A percentile compares a stretch with the other conserved stretches of the same genome.
Conservation (phyloP, 2,113 vertebrate species). For the Turdus rufiventris region DNA sequence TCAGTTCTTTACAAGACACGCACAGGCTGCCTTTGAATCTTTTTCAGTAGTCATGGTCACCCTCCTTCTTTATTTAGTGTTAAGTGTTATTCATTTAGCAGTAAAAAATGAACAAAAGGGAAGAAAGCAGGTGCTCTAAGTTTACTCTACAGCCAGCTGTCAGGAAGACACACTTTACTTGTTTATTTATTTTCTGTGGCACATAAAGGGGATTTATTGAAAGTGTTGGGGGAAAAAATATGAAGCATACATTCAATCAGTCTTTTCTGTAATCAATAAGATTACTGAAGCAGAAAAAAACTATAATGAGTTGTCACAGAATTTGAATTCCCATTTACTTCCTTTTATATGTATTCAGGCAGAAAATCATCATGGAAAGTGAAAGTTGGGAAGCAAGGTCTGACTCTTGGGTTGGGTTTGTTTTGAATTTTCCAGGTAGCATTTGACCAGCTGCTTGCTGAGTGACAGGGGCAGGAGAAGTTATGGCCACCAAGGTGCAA, state of each 20-base stretch:
- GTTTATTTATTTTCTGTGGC: slow-evolving; percentile 15
- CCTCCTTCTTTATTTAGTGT: slow-evolving; percentile 66
- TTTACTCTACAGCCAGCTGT: slow-evolving; percentile 69
- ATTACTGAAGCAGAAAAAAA: slow-evolving; percentile 58
- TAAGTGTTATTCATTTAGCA: slow-evolving; percentile 70
- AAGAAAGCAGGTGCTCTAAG: slow-evolving; percentile 74
- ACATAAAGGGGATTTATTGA: slow-evolving; percentile 52
- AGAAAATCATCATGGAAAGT: slow-evolving; percentile 32
- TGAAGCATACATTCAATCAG: slow-evolving; percentile 34
- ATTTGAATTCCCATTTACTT: slow-evolving; percentile 46
- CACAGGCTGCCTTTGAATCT: slow-evolving; percentile 51
- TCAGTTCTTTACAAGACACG: neutral
- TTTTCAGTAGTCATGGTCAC: slow-evolving; percentile 66
- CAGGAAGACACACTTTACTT: slow-evolving; percentile 54
- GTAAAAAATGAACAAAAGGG: slow-evolving; percentile 64
- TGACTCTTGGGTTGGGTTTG: neutral
- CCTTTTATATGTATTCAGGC: slow-evolving; percentile 51
- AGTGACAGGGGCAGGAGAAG: neutral
- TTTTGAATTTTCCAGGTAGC: neutral
- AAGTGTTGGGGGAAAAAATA: slow-evolving; percentile 48
- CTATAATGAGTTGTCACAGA: slow-evolving; percentile 54
- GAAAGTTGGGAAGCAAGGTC: neutral
- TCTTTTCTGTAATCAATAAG: slow-evolving; percentile 59
- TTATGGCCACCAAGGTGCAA: neutral
- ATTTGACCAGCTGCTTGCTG: neutral